These are phyloP conservation scores for Heliothis subflexa DNA, from an alignment of 1,140 invertebrate genomes.

Conservation along the genomic window DNA sequence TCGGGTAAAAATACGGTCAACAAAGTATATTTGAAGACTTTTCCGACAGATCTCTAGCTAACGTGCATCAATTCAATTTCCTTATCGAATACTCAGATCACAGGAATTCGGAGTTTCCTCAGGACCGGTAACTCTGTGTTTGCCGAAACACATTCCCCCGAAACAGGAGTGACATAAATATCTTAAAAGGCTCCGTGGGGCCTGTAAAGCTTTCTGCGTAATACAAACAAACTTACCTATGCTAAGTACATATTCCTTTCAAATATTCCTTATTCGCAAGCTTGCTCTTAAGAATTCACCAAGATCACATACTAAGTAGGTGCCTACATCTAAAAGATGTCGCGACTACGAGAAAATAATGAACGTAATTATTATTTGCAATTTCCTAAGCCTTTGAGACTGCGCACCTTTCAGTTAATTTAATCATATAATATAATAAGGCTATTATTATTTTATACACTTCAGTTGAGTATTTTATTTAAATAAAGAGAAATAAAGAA, in stretches of 20 bases:
- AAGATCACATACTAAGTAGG: not conserved
- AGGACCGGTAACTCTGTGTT: constrained; percentile 17
- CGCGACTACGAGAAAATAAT: not conserved
- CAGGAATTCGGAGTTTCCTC: not conserved
- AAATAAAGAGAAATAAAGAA: too few relatives aligned
- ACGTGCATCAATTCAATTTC: constrained; percentile 4
- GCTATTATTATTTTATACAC: too few relatives aligned
- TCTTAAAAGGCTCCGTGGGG: constrained; percentile 32
- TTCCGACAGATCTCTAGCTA: not conserved
- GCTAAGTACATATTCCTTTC: not conserved
- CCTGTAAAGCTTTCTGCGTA: constrained; percentile 11
- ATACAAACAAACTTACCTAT: constrained; percentile 30
- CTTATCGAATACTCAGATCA: not conserved
- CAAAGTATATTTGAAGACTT: constrained; percentile 5
- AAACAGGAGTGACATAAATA: constrained; percentile 40
- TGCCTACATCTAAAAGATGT: not conserved
- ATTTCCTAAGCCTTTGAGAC: not conserved
- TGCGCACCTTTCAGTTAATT: not conserved
- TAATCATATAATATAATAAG: not conserved
- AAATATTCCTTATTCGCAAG: constrained; percentile 21
- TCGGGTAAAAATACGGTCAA: constrained; percentile 11
- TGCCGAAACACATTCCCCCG: constrained; percentile 23
- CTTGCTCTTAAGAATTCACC: constrained; percentile 30
- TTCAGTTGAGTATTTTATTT: too few relatives aligned
- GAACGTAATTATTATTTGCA: not conserved